Base-by-base conservation (phyloP, 2,888 invertebrate species). In the Diarsia dahlii region DNA sequence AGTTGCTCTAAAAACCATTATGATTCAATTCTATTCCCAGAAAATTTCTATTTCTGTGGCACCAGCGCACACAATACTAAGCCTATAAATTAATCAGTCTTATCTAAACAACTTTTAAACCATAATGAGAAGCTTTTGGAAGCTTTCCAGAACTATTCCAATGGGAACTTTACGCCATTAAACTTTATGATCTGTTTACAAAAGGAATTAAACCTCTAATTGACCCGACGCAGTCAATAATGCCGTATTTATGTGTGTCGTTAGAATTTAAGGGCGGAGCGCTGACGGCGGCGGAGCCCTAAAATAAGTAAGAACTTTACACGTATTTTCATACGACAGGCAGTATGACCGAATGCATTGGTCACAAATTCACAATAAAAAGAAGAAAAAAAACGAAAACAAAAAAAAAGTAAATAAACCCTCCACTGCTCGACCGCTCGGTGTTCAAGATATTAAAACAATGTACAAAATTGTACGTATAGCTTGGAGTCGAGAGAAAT, bases 161-260 rank as follows among this genome's bases (percentile, higher is more conserved):
- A 84, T 86, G 54, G 80, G 76, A 82, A 76, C 45, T 8, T 8
- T n/a, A 23, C 8, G 13, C 56, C 65, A 64, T 86, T 54, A 84
- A 78, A 71, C 67, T 88, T 86, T 87, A 88, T 64, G 56, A 74
- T 78, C 71, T 86, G 80, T 88, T 86, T 88, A 86, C 77, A 76
- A 86, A 84, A 69, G 68, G 68, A 80, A 80, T 83, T 80, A 85
- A 80, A 75, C 34, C 69, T 50, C 65, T 84, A 86, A 88, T 88
- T 87, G 82, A 80, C 74, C 68, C 67, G 50, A 66, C 48, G 73
- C 64, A 77, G 78, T 84, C 68, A 84, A 78, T 84, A 82, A 76
- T 48, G 58, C 20, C 20, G 18, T 69, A 74, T 86, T 84, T 78
- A 87, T 76, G 74, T 66, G 65, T 34, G 60, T 75, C 78, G 72